Percentiles rank a stretch among this genome's conserved stretches.
Evolutionary conservation across 2,797 vertebrate genomes (phyloP).

Genomic region (Siniperca scherzeri): DNA sequence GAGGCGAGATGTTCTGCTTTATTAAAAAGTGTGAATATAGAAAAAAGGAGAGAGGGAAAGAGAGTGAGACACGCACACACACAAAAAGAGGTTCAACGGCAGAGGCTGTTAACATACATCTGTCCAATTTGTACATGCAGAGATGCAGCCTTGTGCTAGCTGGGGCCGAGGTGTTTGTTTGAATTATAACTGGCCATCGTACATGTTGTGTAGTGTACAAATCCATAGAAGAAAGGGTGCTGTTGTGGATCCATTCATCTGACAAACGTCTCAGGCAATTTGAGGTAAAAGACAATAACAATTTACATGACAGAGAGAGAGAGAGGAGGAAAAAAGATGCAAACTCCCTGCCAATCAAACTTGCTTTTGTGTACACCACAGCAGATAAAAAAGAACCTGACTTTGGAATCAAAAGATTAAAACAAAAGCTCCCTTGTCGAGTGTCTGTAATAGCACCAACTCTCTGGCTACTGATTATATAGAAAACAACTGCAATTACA

Average conservation of each 20-base stretch:
- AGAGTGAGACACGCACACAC: constrained; percentile 63
- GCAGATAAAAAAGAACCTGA: constrained; percentile 83
- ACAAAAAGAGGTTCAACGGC: constrained; percentile 51
- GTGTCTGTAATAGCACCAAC: constrained; percentile 71
- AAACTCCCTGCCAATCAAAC: constrained; percentile 84
- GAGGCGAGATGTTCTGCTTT: constrained; percentile 84
- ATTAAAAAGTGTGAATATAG: constrained; percentile 85
- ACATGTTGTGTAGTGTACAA: constrained; percentile 57
- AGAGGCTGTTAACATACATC: constrained; percentile 71
- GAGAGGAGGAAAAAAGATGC: constrained; percentile 59
- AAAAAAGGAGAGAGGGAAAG: constrained; percentile 43
- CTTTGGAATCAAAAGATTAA: constrained; percentile 85
- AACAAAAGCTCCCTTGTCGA: constrained; percentile 82
- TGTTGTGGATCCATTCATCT: constrained; percentile 80
- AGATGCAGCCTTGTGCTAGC: constrained; percentile 45
- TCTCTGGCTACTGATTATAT: constrained; percentile 80
- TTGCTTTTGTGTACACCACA: constrained; percentile 79
- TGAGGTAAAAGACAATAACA: constrained; percentile 86
- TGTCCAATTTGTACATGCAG: constrained; percentile 72
- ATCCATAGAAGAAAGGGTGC: constrained; percentile 70
- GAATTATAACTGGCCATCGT: constrained; percentile 72
- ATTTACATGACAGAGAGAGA: constrained; percentile 81
- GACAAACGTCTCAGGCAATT: constrained; percentile 84
- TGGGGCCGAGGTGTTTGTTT: constrained; percentile 73
- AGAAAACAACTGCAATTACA: constrained; percentile 85